phyloP scores from a whole-genome alignment of 2,797 vertebrate species.

The Synaphobranchus kaupii region DNA sequence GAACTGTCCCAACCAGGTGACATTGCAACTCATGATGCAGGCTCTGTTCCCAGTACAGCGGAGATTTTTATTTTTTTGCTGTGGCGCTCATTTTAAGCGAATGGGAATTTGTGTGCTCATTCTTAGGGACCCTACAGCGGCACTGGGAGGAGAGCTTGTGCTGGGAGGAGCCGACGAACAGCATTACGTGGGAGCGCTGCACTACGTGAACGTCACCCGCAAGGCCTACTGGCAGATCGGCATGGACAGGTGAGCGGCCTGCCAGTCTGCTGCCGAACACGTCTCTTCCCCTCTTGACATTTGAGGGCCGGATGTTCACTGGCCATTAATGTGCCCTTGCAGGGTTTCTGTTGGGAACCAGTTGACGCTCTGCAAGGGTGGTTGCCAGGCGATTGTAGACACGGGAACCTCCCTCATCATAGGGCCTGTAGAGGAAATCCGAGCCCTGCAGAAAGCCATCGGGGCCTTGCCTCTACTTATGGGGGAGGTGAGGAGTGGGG shows the following conservation, averaged over 20 bases:
- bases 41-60: background rate
- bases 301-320: background rate
- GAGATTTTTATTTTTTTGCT: background rate
- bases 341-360: conserved; percentile 76
- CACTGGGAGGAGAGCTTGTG: conserved; percentile 80
- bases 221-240: conserved; percentile 88
- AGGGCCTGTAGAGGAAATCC: conserved; percentile 76
- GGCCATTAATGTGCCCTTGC: conserved; percentile 12
- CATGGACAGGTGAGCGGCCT: conserved; percentile 72
- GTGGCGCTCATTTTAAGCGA: background rate
- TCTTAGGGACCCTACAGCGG: conserved; percentile 62
- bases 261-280: background rate
- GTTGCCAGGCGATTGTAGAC: conserved; percentile 83
- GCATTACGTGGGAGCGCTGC: conserved; percentile 80
- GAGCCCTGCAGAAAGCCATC: conserved; percentile 75
- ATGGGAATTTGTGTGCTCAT: conserved; percentile 20
- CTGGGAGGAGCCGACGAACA: conserved; percentile 80
- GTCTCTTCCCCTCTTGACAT: background rate
- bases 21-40: background rate
- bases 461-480: conserved; percentile 74
- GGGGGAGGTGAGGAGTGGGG: conserved; percentile 69
- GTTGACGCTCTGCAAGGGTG: conserved; percentile 76
- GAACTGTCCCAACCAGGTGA: background rate
- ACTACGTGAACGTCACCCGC: conserved; percentile 79
- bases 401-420: conserved; percentile 81